Evolutionary conservation across 2,113 vertebrate species (phyloP).

Genomic region (Erythrocercus mccallii): DNA sequence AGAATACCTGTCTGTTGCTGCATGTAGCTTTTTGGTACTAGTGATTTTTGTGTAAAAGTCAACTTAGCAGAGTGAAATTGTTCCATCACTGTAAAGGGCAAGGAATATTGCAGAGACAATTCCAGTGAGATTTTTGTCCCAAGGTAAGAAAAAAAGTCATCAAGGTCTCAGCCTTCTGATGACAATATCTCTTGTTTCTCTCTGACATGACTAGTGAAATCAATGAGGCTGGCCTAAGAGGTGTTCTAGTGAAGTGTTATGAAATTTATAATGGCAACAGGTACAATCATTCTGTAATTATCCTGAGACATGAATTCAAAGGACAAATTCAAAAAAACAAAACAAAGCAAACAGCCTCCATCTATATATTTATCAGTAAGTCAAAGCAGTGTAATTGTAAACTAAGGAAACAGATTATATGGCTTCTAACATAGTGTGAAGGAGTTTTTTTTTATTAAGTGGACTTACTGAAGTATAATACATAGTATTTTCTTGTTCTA

Average conservation of each 20-base stretch:
- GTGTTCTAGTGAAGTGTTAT: neutral
- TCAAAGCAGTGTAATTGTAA: neutral
- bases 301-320: neutral
- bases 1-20: neutral
- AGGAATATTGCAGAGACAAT: neutral
- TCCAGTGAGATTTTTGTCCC: neutral
- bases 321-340: neutral
- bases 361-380: neutral
- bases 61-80: neutral
- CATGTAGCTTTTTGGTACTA: neutral
- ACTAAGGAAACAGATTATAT: neutral
- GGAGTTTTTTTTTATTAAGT: neutral
- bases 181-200: neutral
- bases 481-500: neutral
- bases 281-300: neutral
- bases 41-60: neutral
- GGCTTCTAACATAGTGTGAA: neutral
- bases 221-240: neutral
- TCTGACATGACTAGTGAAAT: neutral
- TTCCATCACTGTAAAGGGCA: neutral
- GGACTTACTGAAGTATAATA: neutral
- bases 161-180: accelerated
- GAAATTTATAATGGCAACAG: neutral
- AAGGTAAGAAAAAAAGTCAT: neutral
- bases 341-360: accelerated